phyloP scores from a whole-genome alignment of 2,113 vertebrate genomes.

The Eretmochelys imbricata region DNA sequence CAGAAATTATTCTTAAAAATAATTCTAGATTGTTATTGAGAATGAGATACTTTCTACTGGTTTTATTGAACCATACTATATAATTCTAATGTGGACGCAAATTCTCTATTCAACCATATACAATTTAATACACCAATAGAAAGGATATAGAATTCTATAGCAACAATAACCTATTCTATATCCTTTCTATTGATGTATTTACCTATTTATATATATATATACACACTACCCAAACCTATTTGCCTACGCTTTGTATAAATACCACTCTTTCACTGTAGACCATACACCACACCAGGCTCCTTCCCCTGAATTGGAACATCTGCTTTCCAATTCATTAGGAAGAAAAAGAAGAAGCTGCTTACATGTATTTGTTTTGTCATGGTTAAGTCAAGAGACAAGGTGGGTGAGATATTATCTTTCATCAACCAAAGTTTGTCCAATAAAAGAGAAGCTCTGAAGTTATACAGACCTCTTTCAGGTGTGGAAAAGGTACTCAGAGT shows the following conservation, averaged over 20 bases:
- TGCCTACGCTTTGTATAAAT: background rate
- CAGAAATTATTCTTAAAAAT: background rate
- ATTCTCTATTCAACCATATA: background rate
- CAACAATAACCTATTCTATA: background rate
- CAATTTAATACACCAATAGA: background rate
- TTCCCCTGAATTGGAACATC: background rate
- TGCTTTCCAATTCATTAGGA: background rate
- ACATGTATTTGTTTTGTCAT: background rate
- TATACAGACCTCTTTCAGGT: background rate
- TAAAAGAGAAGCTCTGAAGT: background rate
- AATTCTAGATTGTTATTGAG: background rate
- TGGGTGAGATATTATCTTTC: no score
- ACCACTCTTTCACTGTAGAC: background rate
- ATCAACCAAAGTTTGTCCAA: background rate
- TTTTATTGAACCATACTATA: background rate
- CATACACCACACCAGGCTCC: background rate
- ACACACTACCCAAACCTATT: background rate
- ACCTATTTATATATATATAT: no score
- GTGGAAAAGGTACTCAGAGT: background rate
- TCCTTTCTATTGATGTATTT: no score
- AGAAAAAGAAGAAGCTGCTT: background rate
- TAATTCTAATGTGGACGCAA: background rate
- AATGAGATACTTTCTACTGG: background rate
- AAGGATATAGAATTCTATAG: background rate
- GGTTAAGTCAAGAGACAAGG: background rate